Percentiles rank a stretch among this genome's conserved stretches.
Evolutionary conservation across 2,888 invertebrate genomes (phyloP).

Genomic region (Parapristionchus giblindavisi): DNA sequence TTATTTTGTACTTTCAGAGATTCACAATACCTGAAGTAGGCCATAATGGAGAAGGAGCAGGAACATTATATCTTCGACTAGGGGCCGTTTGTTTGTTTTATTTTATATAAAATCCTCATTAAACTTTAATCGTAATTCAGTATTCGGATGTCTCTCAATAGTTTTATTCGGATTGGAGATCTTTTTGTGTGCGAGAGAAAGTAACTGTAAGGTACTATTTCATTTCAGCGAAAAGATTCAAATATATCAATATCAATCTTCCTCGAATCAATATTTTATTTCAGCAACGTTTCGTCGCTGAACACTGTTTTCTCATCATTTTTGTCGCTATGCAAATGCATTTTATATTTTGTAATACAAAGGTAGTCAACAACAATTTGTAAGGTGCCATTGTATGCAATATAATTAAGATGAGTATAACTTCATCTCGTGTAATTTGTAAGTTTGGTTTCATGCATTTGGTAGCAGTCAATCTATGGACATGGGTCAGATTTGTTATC

Average conservation of each 20-base stretch:
- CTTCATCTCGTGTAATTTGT: conserved; percentile 56
- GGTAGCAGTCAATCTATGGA: conserved; percentile 67
- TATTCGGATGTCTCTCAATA: conserved; percentile 66
- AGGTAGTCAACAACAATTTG: conserved; percentile 45
- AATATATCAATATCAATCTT: background rate
- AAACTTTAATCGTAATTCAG: too few species aligned
- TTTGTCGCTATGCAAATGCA: conserved; percentile 69
- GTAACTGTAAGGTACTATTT: conserved; percentile 47
- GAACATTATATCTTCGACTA: conserved; percentile 64
- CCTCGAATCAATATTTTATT: background rate
- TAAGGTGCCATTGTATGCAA: background rate
- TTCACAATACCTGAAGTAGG: conserved; percentile 50
- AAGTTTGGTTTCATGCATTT: conserved; percentile 68
- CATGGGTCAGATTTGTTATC: conserved; percentile 68
- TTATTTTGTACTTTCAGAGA: conserved; percentile 43
- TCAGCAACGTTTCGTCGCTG: conserved; percentile 46
- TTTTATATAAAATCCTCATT: too few species aligned
- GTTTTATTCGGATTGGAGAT: conserved; percentile 67
- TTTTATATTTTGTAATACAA: conserved; percentile 69
- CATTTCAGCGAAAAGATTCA: background rate
- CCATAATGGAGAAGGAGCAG: conserved; percentile 62
- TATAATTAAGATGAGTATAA: conserved; percentile 62
- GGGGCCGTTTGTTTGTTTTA: conserved; percentile 68
- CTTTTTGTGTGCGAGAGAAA: conserved; percentile 61
- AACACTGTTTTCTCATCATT: conserved; percentile 64